Base-by-base conservation (phyloP, 2,888 invertebrate species). In the Mystacides longicornis region DNA sequence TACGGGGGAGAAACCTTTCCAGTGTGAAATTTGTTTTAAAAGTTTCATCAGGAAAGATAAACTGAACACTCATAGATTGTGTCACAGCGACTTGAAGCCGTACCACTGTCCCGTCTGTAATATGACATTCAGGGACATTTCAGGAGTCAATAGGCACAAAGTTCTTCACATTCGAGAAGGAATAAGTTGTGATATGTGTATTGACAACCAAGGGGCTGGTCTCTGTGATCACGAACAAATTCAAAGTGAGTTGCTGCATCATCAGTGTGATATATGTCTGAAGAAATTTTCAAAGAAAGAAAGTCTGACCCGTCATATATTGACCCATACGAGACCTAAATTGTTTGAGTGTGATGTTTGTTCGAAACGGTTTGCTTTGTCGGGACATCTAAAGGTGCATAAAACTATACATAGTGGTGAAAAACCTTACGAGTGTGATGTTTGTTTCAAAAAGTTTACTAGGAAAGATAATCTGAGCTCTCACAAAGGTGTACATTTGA, bases 1-100 rank as follows among this genome's bases (percentile, higher is more conserved):
- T 14, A 33, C 22, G 3, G 51, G 51, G 3, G 43, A 43, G 23
- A 51, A 51, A 5, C 51, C 51, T 2, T 43, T 21, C 14, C 37
- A 37, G 20, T 50, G 37, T 37, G 37, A 37, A 14, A 37, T 37
- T 14, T 37, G 37, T 37, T 7, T 37, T 4, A 37, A 37, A 14
- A n/a, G 37, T 14, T 37, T 37, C 16, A 37, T 37, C 14, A 37
- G 37, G 37, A 37, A 37, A 37, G 37, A 37, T 14, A 37, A 37
- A 37, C 37, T 37, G 37, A 37, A 37, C 16, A 16, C 14, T 37
- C 37, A 37, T 37, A 37, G 19, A 20, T 20, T 19, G 11, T 20
- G 20, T 16, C 49, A 49, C 19, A 49, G 31, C 20, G 31, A 20
- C 18, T 27, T 31, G 11, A 49, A 1, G 31, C 49, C 49, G 3